phyloP scores from a whole-genome alignment of 2,113 vertebrate genomes.

The Thamnaconus septentrionalis region DNA sequence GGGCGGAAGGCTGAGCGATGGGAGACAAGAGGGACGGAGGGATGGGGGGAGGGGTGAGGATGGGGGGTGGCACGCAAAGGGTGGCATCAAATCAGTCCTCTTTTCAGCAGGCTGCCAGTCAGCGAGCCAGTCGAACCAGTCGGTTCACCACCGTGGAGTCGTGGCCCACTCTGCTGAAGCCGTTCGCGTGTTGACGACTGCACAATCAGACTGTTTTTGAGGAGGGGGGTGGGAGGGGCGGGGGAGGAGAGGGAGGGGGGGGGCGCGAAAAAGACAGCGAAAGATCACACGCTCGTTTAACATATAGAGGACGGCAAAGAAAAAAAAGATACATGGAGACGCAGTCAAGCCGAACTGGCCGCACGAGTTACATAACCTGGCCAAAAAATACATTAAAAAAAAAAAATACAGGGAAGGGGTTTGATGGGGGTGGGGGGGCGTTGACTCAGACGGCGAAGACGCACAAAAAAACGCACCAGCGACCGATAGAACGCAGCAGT shows the following conservation, averaged over 20 bases:
- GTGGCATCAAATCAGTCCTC: slow-evolving; percentile 57
- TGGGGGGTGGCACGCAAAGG: slow-evolving; percentile 46
- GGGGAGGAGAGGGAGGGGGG: not conserved
- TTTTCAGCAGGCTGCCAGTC: slow-evolving; percentile 60
- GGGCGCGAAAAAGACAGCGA: not conserved
- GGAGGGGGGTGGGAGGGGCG: too few species aligned
- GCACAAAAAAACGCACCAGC: slow-evolving; percentile 8
- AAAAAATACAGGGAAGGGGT: slow-evolving; percentile 25
- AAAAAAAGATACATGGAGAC: too few species aligned
- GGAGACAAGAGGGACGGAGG: slow-evolving; percentile 7
- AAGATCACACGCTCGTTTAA: slow-evolving; percentile 12
- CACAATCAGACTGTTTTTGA: slow-evolving; percentile 23
- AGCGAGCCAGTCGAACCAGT: slow-evolving; percentile 39
- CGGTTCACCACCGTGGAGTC: slow-evolving; percentile 37
- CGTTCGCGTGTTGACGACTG: slow-evolving; percentile 24
- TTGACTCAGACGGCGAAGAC: too few species aligned
- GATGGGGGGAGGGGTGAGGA: slow-evolving; percentile 5
- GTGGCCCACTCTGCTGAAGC: slow-evolving; percentile 54
- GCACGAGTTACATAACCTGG: slow-evolving; percentile 38
- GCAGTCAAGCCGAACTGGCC: slow-evolving; percentile 8
- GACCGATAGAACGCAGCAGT: slow-evolving; percentile 1
- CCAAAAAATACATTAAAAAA: slow-evolving; percentile 9
- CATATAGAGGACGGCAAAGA: slow-evolving; percentile 6
- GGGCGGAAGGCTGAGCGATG: slow-evolving; percentile 28
- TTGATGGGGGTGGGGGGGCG: not conserved